phyloP scores from a whole-genome alignment of 2,113 vertebrate species.

The Polypterus bichir region DNA sequence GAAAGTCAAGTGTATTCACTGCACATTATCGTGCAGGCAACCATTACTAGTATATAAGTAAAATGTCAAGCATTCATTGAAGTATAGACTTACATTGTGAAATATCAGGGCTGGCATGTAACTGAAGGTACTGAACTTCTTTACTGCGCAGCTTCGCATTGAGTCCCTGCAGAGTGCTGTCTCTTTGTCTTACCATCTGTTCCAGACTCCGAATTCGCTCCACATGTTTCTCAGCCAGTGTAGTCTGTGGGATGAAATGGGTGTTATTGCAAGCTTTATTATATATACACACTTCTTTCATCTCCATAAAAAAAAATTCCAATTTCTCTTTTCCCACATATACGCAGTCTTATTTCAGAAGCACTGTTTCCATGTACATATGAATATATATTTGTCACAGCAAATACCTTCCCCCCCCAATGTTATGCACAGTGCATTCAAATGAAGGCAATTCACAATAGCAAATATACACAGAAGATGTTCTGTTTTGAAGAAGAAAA shows the following conservation, averaged over 20 bases:
- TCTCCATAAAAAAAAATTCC: background rate
- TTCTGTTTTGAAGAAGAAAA: too few relatives aligned
- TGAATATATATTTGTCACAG: too few relatives aligned
- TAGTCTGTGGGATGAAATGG: conserved; percentile 47
- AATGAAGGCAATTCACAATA: too few relatives aligned
- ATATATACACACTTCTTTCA: background rate
- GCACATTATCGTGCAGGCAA: too few relatives aligned
- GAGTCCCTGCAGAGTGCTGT: conserved; percentile 65
- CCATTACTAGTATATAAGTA: too few relatives aligned
- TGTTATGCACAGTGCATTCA: too few relatives aligned
- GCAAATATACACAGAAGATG: too few relatives aligned
- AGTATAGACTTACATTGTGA: conserved; percentile 62
- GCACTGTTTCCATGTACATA: too few relatives aligned
- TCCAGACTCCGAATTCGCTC: conserved; percentile 81
- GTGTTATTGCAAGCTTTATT: background rate
- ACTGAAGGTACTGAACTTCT: conserved; percentile 79
- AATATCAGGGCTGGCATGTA: conserved; percentile 60
- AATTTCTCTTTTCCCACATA: background rate
- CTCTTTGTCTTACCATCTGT: conserved; percentile 71
- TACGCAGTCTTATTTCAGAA: background rate
- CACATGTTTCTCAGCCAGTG: conserved; percentile 83
- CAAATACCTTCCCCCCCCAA: too few relatives aligned
- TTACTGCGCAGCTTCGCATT: conserved; percentile 63
- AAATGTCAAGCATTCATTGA: too few relatives aligned
- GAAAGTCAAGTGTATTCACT: too few relatives aligned